Conservation (phyloP, 2,797 vertebrate genomes). For the Oryzias dopingdopingensis region DNA sequence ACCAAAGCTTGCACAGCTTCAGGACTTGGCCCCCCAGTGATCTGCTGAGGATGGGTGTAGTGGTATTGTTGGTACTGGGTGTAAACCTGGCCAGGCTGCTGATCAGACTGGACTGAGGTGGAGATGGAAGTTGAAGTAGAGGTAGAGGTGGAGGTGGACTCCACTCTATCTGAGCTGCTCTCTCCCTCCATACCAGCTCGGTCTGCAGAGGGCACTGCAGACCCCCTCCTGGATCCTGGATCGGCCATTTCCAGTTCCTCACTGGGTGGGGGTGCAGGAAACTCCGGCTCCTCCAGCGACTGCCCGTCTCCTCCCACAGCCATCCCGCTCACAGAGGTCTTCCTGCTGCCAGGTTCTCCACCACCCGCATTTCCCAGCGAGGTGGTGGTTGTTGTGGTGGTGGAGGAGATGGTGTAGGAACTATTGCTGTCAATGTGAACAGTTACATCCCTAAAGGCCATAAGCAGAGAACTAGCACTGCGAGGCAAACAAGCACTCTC, state of each 20-base stretch:
- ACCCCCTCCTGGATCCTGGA: constrained; percentile 64
- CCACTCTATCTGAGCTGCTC: constrained; percentile 81
- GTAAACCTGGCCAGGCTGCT: constrained; percentile 73
- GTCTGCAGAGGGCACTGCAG: constrained; percentile 48
- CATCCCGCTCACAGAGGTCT: constrained; percentile 55
- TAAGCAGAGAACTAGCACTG: constrained; percentile 94
- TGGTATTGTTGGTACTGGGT: constrained; percentile 79
- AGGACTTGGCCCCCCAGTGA: constrained; percentile 79
- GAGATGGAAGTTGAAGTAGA: constrained; percentile 87
- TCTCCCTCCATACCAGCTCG: constrained; percentile 60
- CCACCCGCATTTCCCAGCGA: constrained; percentile 80
- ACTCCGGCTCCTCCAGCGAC: constrained; percentile 65
- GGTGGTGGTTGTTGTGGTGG: constrained; percentile 87
- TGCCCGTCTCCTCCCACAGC: constrained; percentile 41
- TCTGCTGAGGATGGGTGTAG: constrained; percentile 78
- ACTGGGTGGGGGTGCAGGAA: constrained; percentile 73
- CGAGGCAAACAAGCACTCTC: constrained; percentile 81
- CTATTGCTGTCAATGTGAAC: constrained; percentile 98
- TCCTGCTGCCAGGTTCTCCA: constrained; percentile 65
- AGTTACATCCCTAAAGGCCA: constrained; percentile 97
- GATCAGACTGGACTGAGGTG: constrained; percentile 81
- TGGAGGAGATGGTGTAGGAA: constrained; percentile 90
- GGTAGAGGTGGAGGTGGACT: constrained; percentile 89
- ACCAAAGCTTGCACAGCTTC: constrained; percentile 94
- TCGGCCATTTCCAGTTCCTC: constrained; percentile 75